Percentiles rank a stretch among this genome's conserved stretches.
These are phyloP conservation scores for Conchocele bisecta DNA, from an alignment of 2,888 invertebrate species.

Conservation along the genomic window DNA sequence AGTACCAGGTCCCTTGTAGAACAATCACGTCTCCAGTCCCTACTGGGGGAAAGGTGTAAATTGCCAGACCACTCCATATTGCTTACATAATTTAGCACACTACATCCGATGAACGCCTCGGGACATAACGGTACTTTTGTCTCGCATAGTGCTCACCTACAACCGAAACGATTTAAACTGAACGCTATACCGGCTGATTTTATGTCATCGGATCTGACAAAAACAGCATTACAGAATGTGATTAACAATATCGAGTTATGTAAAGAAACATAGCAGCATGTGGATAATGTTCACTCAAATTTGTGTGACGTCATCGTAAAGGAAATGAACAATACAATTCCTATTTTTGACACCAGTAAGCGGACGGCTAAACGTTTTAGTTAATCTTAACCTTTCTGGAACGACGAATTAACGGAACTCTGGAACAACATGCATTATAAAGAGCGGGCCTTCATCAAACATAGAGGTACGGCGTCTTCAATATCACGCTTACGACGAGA, in stretches of 20 bases:
- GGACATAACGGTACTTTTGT: no score
- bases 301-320: constrained; percentile 1
- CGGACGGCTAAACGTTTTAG: no score
- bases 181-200: constrained; percentile 13
- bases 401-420: no score
- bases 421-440: no score
- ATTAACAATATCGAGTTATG: constrained; percentile 10
- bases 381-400: no score
- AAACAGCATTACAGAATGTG: constrained; percentile 1
- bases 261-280: constrained; percentile 6
- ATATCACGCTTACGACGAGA: no score
- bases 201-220: background rate
- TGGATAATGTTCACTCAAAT: background rate
- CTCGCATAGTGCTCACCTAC: no score
- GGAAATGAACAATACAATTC: constrained; percentile 9
- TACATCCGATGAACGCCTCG: no score
- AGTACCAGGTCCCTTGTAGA: constrained; percentile 1
- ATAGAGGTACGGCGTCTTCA: no score
- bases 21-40: background rate
- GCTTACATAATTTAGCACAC: no score
- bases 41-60: constrained; percentile 14
- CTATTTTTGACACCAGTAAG: no score
- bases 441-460: no score
- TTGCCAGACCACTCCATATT: constrained; percentile 3
- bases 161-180: constrained; percentile 5